These are phyloP conservation scores for Protonibea diacanthus DNA, from an alignment of 2,797 vertebrate genomes.

Conservation along the genomic window DNA sequence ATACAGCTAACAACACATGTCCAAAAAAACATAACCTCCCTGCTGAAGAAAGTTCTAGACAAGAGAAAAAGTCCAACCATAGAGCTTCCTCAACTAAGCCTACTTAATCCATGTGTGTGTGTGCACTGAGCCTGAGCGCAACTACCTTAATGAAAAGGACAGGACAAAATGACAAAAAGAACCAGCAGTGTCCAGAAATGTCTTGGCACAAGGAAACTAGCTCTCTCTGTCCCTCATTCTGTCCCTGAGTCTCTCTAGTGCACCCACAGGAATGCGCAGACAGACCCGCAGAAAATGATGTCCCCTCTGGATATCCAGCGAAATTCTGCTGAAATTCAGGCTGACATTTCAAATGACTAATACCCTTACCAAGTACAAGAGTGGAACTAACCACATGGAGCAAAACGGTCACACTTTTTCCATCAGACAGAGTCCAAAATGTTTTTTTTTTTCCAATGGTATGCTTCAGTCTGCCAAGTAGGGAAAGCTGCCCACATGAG, in stretches of 20 bases:
- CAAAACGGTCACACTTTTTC: constrained; percentile 18
- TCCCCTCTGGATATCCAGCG: constrained; percentile 23
- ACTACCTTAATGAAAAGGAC: constrained; percentile 59
- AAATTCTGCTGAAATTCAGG: constrained; percentile 34
- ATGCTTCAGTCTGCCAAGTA: background rate
- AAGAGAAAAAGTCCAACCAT: constrained; percentile 33
- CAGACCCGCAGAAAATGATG: constrained; percentile 12
- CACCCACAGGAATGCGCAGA: constrained; percentile 3
- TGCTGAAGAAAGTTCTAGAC: constrained; percentile 44
- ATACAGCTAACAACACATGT: constrained; percentile 38
- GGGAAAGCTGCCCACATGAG: background rate
- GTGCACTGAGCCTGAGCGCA: constrained; percentile 50
- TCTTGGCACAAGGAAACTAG: constrained; percentile 41
- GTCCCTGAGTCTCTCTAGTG: constrained; percentile 30
- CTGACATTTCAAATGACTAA: constrained; percentile 37
- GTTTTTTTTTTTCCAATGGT: constrained; percentile 7
- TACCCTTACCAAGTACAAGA: constrained; percentile 23
- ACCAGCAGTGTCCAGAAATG: constrained; percentile 58
- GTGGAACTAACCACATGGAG: background rate
- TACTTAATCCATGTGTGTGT: constrained; percentile 64
- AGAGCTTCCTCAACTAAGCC: constrained; percentile 67
- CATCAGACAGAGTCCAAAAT: background rate
- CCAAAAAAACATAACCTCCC: constrained; percentile 17
- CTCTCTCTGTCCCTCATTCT: constrained; percentile 15
- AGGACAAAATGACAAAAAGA: constrained; percentile 50